Evolutionary conservation across 2,888 invertebrate species (phyloP), one percentile per base, ranked within the genome.

Genomic region (Nemurella pictetii): DNA sequence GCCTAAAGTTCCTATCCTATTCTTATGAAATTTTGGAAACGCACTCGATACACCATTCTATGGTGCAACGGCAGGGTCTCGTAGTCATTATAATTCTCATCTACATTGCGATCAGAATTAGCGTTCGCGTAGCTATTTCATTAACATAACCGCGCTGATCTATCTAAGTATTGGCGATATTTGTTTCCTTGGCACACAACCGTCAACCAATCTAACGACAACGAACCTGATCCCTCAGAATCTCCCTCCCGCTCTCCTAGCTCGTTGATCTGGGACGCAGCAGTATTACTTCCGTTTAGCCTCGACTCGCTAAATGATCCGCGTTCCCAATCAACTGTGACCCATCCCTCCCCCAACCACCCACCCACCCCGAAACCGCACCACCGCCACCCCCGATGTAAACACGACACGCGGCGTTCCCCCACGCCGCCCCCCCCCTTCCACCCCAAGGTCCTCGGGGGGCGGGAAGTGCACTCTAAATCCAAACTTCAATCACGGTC

Each of bases 281-380:
- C 9, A n/a, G 75, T 27, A 75, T 27, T 28, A 75, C 75, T 75
- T 28, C 75, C 28, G 75, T 75, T 27, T 75, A 75, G 9, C 75
- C 26, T 75, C 75, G 75, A 27, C 28, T 75, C 75, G 75, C 75
- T 75, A 75, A 75, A 75, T 28, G 75, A 75, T 75, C 75, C 75
- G 20, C 26, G 75, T 75, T 28, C 75, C 75, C 28, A 75, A 75
- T 75, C 75, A 75, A 28, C 75, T 15, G 75, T 27, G 75, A 75
- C 25, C 75, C 75, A 27, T 28, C 55, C 55, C 55, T 20, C 55
- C 55, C 20, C 55, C 55, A 55, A 20, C 55, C 55, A 32, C 32
- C 32, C 32, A 32, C 4, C 32, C 32, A 55, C 55, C 55, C 55
- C 20, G 15, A 55, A 55, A 55, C 55, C 55, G 20, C 55, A 12